Base-by-base conservation (phyloP, 2,888 invertebrate genomes). In the Drosophila multiciliata region DNA sequence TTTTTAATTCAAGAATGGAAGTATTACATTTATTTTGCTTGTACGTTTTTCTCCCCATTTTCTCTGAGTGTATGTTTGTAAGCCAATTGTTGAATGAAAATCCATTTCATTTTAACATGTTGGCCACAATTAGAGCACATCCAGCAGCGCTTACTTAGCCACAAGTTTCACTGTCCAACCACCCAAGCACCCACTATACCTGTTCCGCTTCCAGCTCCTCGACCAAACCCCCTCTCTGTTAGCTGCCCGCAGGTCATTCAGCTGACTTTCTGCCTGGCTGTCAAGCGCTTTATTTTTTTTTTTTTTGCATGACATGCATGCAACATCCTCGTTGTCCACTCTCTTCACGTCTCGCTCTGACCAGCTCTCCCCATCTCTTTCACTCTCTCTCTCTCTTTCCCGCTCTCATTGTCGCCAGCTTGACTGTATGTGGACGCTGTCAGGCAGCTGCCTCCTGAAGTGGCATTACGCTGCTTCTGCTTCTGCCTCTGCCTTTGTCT, bases 61-160 rank as follows among this genome's bases (percentile, higher is more conserved):
- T 49, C 49, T 15, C 17, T 49, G 26, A 49, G 64, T 69, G 72
- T 66, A 67, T 75, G 66, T 64, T 66, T 71, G 73, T 64, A 71
- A 80, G 84, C 87, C 91, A 91, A 88, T 88, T 88, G 89, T 80
- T 88, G 91, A 91, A 82, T 89, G 90, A 87, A 91, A 92, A 92
- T 89, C 91, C 91, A 91, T 91, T 90, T 89, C 87, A 91, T 91
- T 91, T 91, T 91, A 91, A 91, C 92, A 89, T 91, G 91, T 82
- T 90, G 91, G 73, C 90, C 92, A 91, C 91, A 91, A 91, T 92
- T 91, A 91, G 91, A 90, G 87, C 88, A 82, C 82, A 87, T 70
- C 88, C 69, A 80, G 71, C 61, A 68, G 68, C 67, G 77, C 75
- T 87, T 73, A 78, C 89, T 80, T 74, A 75, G 63, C 71, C 71